A percentile compares a stretch with the other conserved stretches of the same genome.
phyloP scores from a whole-genome alignment of 2,797 vertebrate genomes.

The Muraenolepis orangiensis region DNA sequence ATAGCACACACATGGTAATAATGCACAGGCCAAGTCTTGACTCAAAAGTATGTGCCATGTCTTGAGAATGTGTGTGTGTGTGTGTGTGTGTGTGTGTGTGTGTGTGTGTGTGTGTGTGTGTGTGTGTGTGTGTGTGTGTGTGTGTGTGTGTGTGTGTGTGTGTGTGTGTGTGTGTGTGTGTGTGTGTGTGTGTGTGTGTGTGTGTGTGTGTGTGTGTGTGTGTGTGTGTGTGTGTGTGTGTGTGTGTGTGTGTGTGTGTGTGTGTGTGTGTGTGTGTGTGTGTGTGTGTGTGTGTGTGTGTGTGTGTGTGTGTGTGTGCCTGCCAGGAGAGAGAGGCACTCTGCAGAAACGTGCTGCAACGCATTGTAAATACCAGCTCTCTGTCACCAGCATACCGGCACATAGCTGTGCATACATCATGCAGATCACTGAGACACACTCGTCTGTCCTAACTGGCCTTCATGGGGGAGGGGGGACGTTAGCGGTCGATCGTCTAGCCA shows the following conservation, averaged over 20 bases:
- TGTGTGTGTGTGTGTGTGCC: conserved; percentile 28
- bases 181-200: conserved; percentile 22
- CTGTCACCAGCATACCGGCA: conserved; percentile 53
- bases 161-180: conserved; percentile 13
- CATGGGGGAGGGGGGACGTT: too few species aligned
- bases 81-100: conserved; percentile 26
- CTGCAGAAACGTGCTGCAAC: conserved; percentile 67
- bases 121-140: conserved; percentile 13
- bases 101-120: conserved; percentile 21
- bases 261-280: conserved; percentile 16
- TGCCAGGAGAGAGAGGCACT: conserved; percentile 46
- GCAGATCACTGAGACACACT: conserved; percentile 40
- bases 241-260: conserved; percentile 24
- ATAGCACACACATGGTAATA: conserved; percentile 7
- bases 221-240: conserved; percentile 10
- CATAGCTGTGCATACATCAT: conserved; percentile 36
- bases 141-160: conserved; percentile 21
- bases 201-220: conserved; percentile 12
- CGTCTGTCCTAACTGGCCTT: not conserved
- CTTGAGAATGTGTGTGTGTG: conserved; percentile 4
- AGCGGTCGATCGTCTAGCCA: not conserved
- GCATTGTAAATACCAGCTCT: conserved; percentile 56
- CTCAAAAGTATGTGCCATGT: conserved; percentile 5
- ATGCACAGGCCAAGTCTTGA: conserved; percentile 16
- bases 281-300: conserved; percentile 22